A percentile compares a stretch with the other conserved stretches of the same genome.
Evolutionary conservation across 2,113 vertebrate genomes (phyloP).

Genomic region (Pteropus alecto): DNA sequence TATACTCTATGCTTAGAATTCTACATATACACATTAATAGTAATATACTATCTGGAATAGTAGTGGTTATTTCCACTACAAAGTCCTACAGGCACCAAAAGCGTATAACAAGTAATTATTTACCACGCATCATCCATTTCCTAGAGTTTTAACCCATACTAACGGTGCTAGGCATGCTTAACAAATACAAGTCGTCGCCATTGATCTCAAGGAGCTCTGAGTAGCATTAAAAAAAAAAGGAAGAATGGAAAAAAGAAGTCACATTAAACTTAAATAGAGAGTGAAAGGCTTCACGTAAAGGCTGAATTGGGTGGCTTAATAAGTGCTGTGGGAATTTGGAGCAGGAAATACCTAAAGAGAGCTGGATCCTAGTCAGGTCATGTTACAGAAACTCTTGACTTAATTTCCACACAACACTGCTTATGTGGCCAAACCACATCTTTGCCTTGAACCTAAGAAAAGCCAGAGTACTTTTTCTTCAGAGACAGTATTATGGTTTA

Average conservation of each 20-base stretch:
- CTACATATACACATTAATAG: not conserved
- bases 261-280: not conserved
- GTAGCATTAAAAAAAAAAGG: not conserved
- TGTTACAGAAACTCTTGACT: slow-evolving; percentile 25
- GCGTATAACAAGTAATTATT: not conserved
- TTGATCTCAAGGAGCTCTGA: not conserved
- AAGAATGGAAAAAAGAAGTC: not conserved
- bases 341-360: slow-evolving; percentile 49
- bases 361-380: slow-evolving; percentile 32
- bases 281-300: not conserved
- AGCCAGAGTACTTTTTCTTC: slow-evolving; percentile 14
- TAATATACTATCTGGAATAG: not conserved
- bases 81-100: not conserved
- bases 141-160: not conserved
- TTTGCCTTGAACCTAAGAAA: slow-evolving; percentile 39
- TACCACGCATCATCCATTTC: not conserved
- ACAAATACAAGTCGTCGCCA: not conserved
- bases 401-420: slow-evolving; percentile 14
- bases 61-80: not conserved
- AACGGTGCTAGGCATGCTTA: not conserved
- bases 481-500: slow-evolving; percentile 24
- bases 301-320: not conserved
- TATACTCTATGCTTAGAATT: not conserved
- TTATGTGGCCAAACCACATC: slow-evolving; percentile 46
- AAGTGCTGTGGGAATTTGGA: not conserved